A percentile compares a stretch with the other conserved stretches of the same genome.
These are phyloP conservation scores for Pseudococcus longispinus DNA, from an alignment of 2,888 invertebrate genomes.

Conservation along the genomic window DNA sequence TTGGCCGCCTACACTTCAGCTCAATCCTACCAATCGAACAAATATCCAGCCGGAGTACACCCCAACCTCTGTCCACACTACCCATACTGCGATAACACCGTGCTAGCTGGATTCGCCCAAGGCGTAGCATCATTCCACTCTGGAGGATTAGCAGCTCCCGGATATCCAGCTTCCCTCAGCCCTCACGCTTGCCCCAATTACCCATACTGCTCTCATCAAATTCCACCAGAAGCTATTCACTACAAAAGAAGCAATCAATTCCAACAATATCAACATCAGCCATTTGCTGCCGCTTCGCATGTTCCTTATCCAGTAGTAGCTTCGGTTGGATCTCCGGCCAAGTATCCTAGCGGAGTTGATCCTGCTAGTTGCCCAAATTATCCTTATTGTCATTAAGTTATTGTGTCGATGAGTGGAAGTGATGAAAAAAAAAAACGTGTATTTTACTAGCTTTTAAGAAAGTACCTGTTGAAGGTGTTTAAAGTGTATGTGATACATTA, in stretches of 20 bases:
- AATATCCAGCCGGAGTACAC: conserved; percentile 51
- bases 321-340: neutral
- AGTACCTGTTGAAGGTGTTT: neutral
- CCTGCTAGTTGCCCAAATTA: conserved; percentile 52
- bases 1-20: conserved; percentile 3
- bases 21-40: conserved; percentile 50
- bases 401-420: conserved; percentile 35
- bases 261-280: conserved; percentile 9
- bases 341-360: conserved; percentile 47
- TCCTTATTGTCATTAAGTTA: conserved; percentile 53
- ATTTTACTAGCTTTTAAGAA: neutral
- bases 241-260: conserved; percentile 29
- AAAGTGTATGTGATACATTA: neutral
- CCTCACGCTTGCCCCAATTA: conserved; percentile 54
- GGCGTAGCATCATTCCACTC: conserved; percentile 38
- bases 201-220: conserved; percentile 52
- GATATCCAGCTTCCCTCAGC: conserved; percentile 47
- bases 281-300: conserved; percentile 10
- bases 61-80: conserved; percentile 48
- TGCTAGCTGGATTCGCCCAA: conserved; percentile 45
- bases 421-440: neutral
- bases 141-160: conserved; percentile 40
- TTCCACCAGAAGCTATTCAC: conserved; percentile 51
- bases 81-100: conserved; percentile 53
- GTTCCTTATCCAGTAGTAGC: conserved; percentile 1